phyloP scores from a whole-genome alignment of 2,888 invertebrate species.

The Leptura quadrifasciata region DNA sequence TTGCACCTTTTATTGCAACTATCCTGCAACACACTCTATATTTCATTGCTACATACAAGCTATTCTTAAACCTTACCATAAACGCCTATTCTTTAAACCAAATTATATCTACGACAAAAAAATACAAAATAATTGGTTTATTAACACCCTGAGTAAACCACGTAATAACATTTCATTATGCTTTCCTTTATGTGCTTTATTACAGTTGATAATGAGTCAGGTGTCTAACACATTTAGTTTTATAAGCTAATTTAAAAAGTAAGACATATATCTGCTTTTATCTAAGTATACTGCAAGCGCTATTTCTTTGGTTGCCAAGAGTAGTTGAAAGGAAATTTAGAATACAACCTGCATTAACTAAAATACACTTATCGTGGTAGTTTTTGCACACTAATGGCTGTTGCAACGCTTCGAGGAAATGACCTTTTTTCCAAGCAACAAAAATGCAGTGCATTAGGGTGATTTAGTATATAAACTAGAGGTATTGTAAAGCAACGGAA shows the following conservation, averaged over 20 bases:
- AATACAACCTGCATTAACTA: neutral
- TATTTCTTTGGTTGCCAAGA: constrained; percentile 1
- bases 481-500: neutral
- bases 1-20: too few relatives aligned
- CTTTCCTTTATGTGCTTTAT: too few relatives aligned
- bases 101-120: too few relatives aligned
- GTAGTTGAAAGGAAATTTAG: neutral
- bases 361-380: constrained; percentile 1
- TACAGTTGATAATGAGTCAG: too few relatives aligned
- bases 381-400: constrained; percentile 7
- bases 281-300: neutral
- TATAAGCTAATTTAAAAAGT: neutral
- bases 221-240: neutral
- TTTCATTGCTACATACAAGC: too few relatives aligned
- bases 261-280: neutral
- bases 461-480: neutral
- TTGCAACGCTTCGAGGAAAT: neutral
- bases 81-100: too few relatives aligned
- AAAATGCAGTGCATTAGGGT: neutral
- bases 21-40: too few relatives aligned
- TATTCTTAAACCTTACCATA: too few relatives aligned
- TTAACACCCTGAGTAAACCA: too few relatives aligned
- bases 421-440: neutral
- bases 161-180: too few relatives aligned
- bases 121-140: too few relatives aligned